Base-by-base conservation (phyloP, 2,888 invertebrate genomes). In the Dryococelus australis region DNA sequence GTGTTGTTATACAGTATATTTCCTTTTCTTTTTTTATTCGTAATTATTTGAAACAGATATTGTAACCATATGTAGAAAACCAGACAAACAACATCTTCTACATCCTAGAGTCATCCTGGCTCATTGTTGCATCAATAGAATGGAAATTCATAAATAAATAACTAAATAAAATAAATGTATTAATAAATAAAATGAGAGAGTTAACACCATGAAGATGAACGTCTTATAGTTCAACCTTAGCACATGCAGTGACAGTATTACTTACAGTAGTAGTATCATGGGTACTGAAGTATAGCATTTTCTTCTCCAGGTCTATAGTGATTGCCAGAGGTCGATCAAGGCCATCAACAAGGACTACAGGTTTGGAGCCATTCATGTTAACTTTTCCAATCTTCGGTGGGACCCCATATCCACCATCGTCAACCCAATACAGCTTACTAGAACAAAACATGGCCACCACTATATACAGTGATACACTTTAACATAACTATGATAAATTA, bases 341-440 rank as follows among this genome's bases (percentile, higher is more conserved):
- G 80, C 95, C 93, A 86, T 96, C 95, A 0, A 96, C 94, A 0
- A 99, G 92, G 6, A 98, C 94, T 0, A 95, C 92, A 0, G 98
- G 94, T 90, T 96, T 95, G 24, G 95, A 94, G 0, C 99, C 99
- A 91, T 99, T 98, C 98, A 99, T 98, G 91, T 98, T 97, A 0
- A 97, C 98, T 90, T 96, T 96, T 0, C 95, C 97, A 51, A 99
- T 96, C 92, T 99, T 99, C 0, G 96, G 94, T 0, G 97, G 97
- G 0, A 98, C 97, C 2, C 97, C 98, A 88, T 94, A 96, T 13
- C 98, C 98, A 16, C 99, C 99, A 90, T 97, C 97, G 91, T 99
- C 99, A 16, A 98, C 95, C 99, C 99, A 99, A 93, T 98, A 99
- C 47, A 99, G 93, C 93, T 97, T 96, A 51, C 96, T 96, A 92